Base-by-base conservation (phyloP, 2,113 vertebrate genomes). In the Rhinopomastus cyanomelas region DNA sequence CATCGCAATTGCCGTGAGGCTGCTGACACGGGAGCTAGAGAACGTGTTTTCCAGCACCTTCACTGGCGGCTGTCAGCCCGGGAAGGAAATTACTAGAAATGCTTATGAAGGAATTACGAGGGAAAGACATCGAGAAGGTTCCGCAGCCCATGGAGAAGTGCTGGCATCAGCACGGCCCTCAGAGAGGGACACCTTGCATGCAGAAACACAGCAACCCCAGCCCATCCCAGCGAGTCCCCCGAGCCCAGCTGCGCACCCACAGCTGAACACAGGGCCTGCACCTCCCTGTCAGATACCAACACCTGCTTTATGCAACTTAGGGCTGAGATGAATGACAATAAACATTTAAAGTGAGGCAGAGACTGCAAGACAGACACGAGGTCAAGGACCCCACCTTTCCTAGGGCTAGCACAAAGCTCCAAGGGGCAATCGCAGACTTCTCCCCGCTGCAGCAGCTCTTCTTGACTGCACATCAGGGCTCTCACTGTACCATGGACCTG, bases 401-500 rank as follows among this genome's bases (percentile, higher is more conserved):
- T 2, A 0, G 4, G 60, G 65, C 61, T 25, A 34, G 42, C n/a
- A 8, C 20, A 0, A 23, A 85, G 34, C 67, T 22, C 2, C 6
- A 1, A 56, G 0, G 0, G 67, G 59, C 27, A 11, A 11, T 1
- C 1, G 1, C 34, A 8, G 29, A 55, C 2, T 48, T 25, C 69
- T 53, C 60, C 0, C 0, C 32, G 66, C 39, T 68, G 39, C 36
- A 84, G 48, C 0, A 5, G 36, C 68, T 57, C 34, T 75, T 25
- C 62, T 4, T 29, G 37, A 16, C 51, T 3, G 2, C 6, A 12
- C 66, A 32, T 21, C 64, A 44, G 52, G 62, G 56, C 48, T 62
- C 16, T 0, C 51, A n/a, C 81, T 34, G 23, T 19, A 21, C 0
- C 0, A 26, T 3, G 36, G 74, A 34, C 11, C 32, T 0, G 1